Percentiles rank a stretch among this genome's conserved stretches.
Evolutionary conservation across 2,888 invertebrate species (phyloP).

Genomic region (Coleophora flavipennella): DNA sequence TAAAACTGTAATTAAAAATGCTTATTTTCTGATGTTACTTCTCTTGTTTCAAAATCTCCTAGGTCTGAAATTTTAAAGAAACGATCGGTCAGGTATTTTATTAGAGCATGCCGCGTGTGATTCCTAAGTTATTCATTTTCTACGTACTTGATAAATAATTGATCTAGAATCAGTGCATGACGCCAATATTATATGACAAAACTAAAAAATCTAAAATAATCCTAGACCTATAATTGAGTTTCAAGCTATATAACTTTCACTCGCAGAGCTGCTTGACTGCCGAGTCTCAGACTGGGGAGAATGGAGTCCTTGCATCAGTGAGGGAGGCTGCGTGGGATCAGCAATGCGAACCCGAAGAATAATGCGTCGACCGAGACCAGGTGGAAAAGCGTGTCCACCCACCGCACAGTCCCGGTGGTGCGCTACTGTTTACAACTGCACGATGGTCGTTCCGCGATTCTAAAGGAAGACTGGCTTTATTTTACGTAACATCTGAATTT

Average conservation of each 20-base stretch:
- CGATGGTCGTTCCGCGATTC: constrained; percentile 19
- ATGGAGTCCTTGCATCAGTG: constrained; percentile 90
- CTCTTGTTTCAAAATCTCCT: background rate
- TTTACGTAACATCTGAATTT: too few species aligned
- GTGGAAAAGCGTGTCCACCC: constrained; percentile 87
- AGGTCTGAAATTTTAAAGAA: background rate
- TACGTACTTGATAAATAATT: too few species aligned
- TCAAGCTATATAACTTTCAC: too few species aligned
- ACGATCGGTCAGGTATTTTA: constrained; percentile 7
- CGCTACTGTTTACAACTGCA: constrained; percentile 73
- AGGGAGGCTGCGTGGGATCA: constrained; percentile 93
- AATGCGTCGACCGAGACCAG: constrained; percentile 82
- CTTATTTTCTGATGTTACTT: too few species aligned
- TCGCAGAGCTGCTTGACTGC: constrained; percentile 79
- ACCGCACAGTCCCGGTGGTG: constrained; percentile 91
- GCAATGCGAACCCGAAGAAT: constrained; percentile 86
- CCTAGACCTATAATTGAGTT: too few species aligned
- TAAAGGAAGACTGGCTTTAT: constrained; percentile 26
- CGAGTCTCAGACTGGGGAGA: constrained; percentile 88
- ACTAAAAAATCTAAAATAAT: too few species aligned
- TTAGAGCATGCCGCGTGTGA: too few species aligned
- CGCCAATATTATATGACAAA: too few species aligned
- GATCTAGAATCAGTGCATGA: too few species aligned
- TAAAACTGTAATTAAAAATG: too few species aligned
- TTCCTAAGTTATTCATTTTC: too few species aligned